phyloP scores from a whole-genome alignment of 1,140 invertebrate species.

The honey bee (Apis mellifera) region DNA sequence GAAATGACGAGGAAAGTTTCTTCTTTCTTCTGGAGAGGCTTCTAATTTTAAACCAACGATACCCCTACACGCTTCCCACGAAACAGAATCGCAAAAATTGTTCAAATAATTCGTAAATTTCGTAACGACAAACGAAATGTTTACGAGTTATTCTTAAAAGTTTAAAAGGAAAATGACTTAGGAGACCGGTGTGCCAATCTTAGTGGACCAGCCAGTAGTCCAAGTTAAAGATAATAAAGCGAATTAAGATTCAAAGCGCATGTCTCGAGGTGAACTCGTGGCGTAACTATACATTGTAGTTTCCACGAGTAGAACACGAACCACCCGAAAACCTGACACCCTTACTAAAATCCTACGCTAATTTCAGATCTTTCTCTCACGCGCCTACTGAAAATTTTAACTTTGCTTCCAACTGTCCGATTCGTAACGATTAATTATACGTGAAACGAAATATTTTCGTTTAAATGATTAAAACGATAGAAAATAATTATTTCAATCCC shows the following conservation, averaged over 20 bases:
- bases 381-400: constrained; percentile 37
- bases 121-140: no score
- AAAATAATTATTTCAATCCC: no score
- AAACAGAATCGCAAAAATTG: not conserved
- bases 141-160: not conserved
- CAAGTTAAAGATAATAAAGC: constrained; percentile 63
- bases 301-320: constrained; percentile 16
- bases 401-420: not conserved
- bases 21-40: not conserved
- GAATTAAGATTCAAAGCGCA: constrained; percentile 71
- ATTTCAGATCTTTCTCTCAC: constrained; percentile 33
- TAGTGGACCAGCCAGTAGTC: constrained; percentile 23
- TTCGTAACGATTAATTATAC: not conserved
- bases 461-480: not conserved
- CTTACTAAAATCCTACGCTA: constrained; percentile 64
- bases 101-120: no score
- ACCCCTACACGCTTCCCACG: no score
- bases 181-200: not conserved
- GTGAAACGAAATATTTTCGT: not conserved
- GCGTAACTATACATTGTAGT: constrained; percentile 54
- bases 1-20: not conserved
- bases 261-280: constrained; percentile 40
- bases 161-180: constrained; percentile 9
- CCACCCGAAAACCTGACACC: constrained; percentile 60
- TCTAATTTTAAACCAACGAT: constrained; percentile 23